Evolutionary conservation across 2,797 vertebrate species (phyloP).

Genomic region (Enteromius argenteus): DNA sequence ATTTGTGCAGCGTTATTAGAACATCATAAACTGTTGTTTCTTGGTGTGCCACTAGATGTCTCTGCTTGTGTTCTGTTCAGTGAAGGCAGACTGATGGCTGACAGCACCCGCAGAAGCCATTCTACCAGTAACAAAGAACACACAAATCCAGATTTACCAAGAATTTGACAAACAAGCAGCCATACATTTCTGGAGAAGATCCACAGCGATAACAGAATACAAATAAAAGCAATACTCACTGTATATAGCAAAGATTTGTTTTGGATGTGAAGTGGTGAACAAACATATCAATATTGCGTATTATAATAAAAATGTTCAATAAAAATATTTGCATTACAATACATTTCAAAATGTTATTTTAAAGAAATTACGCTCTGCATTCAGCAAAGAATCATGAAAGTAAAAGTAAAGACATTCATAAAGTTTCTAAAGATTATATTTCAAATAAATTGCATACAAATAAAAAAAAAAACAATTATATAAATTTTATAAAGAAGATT

Average conservation of each 20-base stretch:
- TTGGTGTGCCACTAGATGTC: conserved; percentile 81
- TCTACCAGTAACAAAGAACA: conserved; percentile 53
- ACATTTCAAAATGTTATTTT: background rate
- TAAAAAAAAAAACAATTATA: no score
- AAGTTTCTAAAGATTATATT: background rate
- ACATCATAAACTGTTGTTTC: conserved; percentile 49
- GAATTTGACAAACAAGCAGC: conserved; percentile 7
- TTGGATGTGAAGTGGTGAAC: background rate
- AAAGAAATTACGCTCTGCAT: background rate
- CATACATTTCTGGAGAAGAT: background rate
- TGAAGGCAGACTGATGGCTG: conserved; percentile 65
- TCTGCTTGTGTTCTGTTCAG: conserved; percentile 72
- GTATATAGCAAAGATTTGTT: background rate
- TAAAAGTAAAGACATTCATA: background rate
- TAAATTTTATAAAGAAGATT: no score
- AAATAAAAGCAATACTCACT: background rate
- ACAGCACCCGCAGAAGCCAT: conserved; percentile 61
- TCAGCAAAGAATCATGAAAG: background rate
- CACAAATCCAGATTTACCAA: conserved; percentile 3
- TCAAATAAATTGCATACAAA: no score
- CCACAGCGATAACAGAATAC: background rate
- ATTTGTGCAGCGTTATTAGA: background rate
- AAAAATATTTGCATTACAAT: background rate
- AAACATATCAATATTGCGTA: background rate
- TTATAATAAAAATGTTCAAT: background rate